Evolutionary conservation across 92 coral and sea anemone genomes (phyloP), one percentile per base, ranked within the genome.

Genomic region (Epizoanthus fatuus): DNA sequence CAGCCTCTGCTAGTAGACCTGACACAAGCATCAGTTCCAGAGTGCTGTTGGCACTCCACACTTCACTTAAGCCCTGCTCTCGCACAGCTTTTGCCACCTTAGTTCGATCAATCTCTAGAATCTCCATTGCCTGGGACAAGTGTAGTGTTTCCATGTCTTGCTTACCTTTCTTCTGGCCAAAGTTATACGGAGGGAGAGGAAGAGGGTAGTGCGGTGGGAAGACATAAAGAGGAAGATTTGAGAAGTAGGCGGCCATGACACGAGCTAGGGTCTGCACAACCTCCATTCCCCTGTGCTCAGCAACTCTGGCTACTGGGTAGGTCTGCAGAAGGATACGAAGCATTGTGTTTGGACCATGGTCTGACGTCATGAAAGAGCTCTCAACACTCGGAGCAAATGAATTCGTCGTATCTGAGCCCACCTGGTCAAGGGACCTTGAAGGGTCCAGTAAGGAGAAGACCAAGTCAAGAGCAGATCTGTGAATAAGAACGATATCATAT

Each of bases 181-280:
- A 52, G 40, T 93, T 78, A 58, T 84, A 95, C 39, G 95, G 93
- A 52, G 98, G 98, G 39, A 95, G 84, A 0, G 88, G 87, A 4
- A 65, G 60, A 15, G 98, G 92, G 7, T 76, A 94, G 78, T 89
- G 91, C 10, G 99, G 94, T 16, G 96, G 91, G 80, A 89, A 96
- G 45, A 92, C 83, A 7, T 86, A 91, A 11, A 97, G 94, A 12
- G 95, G 91, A 57, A 95, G 94, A 77, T 97, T 94, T 6, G 97
- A 93, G 78, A 97, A 97, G 87, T 97, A 97, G 17, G 98, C 96
- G 0, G 97, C 92, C 99, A 97, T 95, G 60, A 97, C 89, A 20
- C 98, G 91, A 7, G 94, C 99, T 2, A 97, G 79, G 0, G 95
- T 84, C 42, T 95, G 99, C 52, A 97, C 96, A 53, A 93, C 95